These are phyloP conservation scores for Gortyna flavago DNA, from an alignment of 2,888 invertebrate species.

Conservation along the genomic window DNA sequence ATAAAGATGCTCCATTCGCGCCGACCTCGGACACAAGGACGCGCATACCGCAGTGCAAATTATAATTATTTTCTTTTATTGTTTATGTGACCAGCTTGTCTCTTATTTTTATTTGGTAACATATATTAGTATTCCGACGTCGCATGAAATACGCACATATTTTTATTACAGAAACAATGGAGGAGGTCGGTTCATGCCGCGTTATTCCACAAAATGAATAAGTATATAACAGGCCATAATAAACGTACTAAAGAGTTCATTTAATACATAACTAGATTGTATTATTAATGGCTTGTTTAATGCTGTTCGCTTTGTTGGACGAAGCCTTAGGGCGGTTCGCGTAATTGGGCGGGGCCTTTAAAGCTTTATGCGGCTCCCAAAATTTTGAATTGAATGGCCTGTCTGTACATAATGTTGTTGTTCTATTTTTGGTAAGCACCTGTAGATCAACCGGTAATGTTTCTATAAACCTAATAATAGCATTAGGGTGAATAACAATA, in stretches of 20 bases:
- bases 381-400: constrained; percentile 55
- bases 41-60: constrained; percentile 43
- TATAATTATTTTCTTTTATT: constrained; percentile 65
- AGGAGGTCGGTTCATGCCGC: constrained; percentile 47
- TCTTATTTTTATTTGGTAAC: constrained; percentile 67
- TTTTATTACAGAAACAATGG: constrained; percentile 68
- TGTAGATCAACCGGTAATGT: constrained; percentile 33
- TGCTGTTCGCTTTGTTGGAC: constrained; percentile 52
- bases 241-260: constrained; percentile 62
- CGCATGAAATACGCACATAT: constrained; percentile 69
- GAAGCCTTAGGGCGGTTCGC: constrained; percentile 39
- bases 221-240: constrained; percentile 55
- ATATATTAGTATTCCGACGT: constrained; percentile 73
- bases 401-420: constrained; percentile 47
- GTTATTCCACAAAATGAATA: constrained; percentile 59
- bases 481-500: constrained; percentile 7
- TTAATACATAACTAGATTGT: constrained; percentile 55
- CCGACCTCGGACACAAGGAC: constrained; percentile 34
- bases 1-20: constrained; percentile 35
- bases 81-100: constrained; percentile 63
- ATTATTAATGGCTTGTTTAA: constrained; percentile 61
- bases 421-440: constrained; percentile 41
- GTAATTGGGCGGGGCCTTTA: constrained; percentile 40
- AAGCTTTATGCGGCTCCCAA: constrained; percentile 50
- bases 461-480: constrained; percentile 12